These are phyloP conservation scores for Caenorhabditis macrosperma DNA, from an alignment of 2,888 invertebrate species.

Conservation along the genomic window DNA sequence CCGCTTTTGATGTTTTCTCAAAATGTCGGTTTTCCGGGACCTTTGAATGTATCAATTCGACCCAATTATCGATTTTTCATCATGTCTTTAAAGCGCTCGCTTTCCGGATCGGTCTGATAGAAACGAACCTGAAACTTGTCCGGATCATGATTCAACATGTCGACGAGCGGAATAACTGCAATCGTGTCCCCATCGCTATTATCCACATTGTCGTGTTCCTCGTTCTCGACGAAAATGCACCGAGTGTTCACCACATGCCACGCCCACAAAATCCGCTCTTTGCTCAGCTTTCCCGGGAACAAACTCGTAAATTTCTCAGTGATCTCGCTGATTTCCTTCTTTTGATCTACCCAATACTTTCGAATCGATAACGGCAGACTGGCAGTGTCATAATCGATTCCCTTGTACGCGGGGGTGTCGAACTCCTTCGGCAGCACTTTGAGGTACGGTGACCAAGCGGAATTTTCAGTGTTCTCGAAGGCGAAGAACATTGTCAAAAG, in stretches of 20 bases:
- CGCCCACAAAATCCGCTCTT: constrained; percentile 72
- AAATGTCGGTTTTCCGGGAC: too few relatives aligned
- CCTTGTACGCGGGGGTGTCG: constrained; percentile 57
- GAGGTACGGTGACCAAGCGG: constrained; percentile 74
- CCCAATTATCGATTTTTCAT: too few relatives aligned
- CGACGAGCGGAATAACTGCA: constrained; percentile 78
- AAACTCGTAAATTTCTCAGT: constrained; percentile 47
- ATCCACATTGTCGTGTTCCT: constrained; percentile 61
- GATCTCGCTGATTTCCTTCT: constrained; percentile 57
- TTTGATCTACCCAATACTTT: constrained; percentile 67
- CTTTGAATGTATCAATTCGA: too few relatives aligned
- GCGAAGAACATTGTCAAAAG: constrained; percentile 73
- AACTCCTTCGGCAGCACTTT: constrained; percentile 69
- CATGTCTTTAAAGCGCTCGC: too few relatives aligned
- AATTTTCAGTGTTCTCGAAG: constrained; percentile 62
- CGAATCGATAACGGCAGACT: constrained; percentile 62
- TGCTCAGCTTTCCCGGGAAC: constrained; percentile 47
- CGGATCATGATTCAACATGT: constrained; percentile 78
- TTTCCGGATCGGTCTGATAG: background rate
- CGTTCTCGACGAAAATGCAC: constrained; percentile 68
- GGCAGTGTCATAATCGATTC: constrained; percentile 42
- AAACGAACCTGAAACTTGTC: constrained; percentile 43
- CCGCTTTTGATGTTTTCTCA: too few relatives aligned
- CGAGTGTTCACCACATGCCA: constrained; percentile 80
- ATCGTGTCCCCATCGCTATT: constrained; percentile 71